phyloP scores from a whole-genome alignment of 2,888 invertebrate genomes.

The Osedax frankpressi region DNA sequence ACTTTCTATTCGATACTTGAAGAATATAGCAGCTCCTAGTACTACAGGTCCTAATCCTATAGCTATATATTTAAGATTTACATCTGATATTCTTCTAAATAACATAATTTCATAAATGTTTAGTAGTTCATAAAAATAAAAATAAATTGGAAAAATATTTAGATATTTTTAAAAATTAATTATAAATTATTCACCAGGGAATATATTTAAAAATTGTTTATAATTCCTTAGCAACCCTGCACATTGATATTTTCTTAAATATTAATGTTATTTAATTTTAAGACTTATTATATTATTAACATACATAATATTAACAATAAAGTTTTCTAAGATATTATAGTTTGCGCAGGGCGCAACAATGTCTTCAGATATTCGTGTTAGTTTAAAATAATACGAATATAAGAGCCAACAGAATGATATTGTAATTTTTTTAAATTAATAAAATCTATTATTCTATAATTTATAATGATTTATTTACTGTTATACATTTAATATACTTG shows the following conservation, averaged over 20 bases:
- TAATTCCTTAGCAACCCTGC: background rate
- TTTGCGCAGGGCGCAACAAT: background rate
- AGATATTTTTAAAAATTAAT: too few species aligned
- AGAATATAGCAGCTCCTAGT: constrained; percentile 23
- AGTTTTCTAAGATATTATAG: background rate
- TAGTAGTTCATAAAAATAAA: background rate
- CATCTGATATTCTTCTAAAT: background rate
- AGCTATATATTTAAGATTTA: constrained; percentile 10
- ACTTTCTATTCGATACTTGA: constrained; percentile 25
- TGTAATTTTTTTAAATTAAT: too few species aligned
- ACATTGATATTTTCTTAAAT: too few species aligned
- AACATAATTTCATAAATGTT: background rate
- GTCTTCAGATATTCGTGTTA: background rate
- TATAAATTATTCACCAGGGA: too few species aligned
- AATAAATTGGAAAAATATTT: too few species aligned
- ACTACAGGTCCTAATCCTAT: constrained; percentile 22
- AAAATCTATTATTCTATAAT: too few species aligned
- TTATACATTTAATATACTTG: too few species aligned
- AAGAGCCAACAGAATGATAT: too few species aligned
- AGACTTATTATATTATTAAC: background rate
- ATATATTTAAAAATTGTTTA: background rate
- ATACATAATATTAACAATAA: background rate
- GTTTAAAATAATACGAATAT: too few species aligned
- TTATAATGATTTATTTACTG: too few species aligned
- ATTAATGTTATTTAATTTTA: background rate